Base-by-base conservation (phyloP, 2,797 vertebrate species). In the Pipistrellus pygmaeus region DNA sequence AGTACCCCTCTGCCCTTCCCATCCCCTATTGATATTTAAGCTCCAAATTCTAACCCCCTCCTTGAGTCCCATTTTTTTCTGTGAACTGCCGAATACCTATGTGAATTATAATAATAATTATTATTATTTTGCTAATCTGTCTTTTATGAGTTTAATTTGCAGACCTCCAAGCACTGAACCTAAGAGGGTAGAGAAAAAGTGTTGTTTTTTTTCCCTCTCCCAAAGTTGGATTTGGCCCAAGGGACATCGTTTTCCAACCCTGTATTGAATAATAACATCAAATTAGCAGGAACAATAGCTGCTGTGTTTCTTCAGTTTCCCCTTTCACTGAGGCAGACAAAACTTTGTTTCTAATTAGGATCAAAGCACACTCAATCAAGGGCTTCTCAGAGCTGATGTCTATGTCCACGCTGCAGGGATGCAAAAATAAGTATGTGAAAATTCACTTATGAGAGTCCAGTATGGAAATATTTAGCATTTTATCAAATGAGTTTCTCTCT, bases 311-410 rank as follows among this genome's bases (percentile, higher is more conserved):
- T 95, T 93, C 35, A 91, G 80, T 15, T 88, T 92, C 62, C 88
- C 84, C 62, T 62, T 87, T 96, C 78, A 82, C 48, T 35, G 44
- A 96, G 14, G 72, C 86, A 92, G 73, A 88, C 68, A 94, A 90
- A 90, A 87, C 7, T 77, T 85, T 95, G 84, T 94, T 94, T 95
- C 76, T 57, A 94, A 75, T 95, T 96, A 94, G 60, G 69, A 94
- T 93, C 75, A 85, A 84, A 93, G 77, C 44, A 82, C 69, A 93
- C 21, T 92, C 46, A 91, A 27, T 46, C 68, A 96, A 88, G 27
- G 11, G 51, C 23, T 88, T 83, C 84, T 88, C 84, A 51, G 78
- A 66, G 82, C 72, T 64, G 53, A 84, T 46, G 57, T 88, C 66
- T 90, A 73, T 30, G 25, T 62, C 88, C 78, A 48, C 32, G 9